These are phyloP conservation scores for Eidolon dupreanum DNA, from an alignment of 2,797 vertebrate genomes.

Conservation along the genomic window DNA sequence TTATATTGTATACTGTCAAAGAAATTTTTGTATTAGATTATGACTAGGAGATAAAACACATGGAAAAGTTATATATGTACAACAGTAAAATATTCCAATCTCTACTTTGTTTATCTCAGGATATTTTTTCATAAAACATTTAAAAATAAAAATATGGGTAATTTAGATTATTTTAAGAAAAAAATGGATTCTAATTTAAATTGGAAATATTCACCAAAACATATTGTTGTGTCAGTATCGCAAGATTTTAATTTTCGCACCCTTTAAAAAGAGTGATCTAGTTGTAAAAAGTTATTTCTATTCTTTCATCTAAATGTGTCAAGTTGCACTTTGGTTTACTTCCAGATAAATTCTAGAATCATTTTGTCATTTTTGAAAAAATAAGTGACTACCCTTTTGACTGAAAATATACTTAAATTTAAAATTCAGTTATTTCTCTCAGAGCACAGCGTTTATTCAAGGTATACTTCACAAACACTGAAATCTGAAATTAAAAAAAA, in stretches of 20 bases:
- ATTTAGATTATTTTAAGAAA: conserved; percentile 16
- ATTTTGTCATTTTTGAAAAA: neutral
- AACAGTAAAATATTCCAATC: neutral
- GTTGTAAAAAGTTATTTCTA: neutral
- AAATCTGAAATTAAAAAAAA: neutral
- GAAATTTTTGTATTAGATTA: neutral
- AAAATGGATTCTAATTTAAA: neutral
- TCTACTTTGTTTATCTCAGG: neutral
- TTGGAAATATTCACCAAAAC: neutral
- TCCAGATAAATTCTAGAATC: neutral
- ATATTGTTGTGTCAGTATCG: neutral
- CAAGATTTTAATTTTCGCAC: neutral
- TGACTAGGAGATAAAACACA: neutral
- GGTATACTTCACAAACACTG: neutral
- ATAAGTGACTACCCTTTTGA: neutral
- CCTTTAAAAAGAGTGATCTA: neutral
- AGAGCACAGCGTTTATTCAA: neutral
- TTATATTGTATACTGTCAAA: neutral
- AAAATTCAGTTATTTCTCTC: neutral
- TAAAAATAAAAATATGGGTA: neutral
- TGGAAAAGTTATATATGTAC: neutral
- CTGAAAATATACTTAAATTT: neutral
- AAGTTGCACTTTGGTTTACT: neutral
- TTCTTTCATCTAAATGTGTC: neutral
- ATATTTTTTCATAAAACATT: neutral